phyloP scores from a whole-genome alignment of 1,140 invertebrate species.

The Drosophila virilis region DNA sequence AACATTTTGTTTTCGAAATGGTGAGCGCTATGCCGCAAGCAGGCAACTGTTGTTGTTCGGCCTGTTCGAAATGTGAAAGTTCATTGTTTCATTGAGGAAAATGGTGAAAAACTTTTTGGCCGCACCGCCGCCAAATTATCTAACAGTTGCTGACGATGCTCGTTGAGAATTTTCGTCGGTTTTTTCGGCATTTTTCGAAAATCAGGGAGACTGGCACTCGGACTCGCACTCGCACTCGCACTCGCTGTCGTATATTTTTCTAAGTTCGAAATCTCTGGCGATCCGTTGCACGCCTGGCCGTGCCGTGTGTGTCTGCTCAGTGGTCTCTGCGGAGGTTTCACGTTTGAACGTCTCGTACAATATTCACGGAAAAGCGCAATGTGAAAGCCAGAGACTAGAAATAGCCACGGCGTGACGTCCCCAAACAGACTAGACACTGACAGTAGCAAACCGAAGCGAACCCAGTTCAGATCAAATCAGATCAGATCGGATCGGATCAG shows the following conservation, averaged over 20 bases:
- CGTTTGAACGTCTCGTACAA: conserved; percentile 81
- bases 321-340: conserved; percentile 84
- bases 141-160: conserved; percentile 57
- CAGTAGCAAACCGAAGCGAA: conserved; percentile 67
- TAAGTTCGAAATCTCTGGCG: conserved; percentile 48
- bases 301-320: conserved; percentile 59
- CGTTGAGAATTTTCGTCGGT: conserved; percentile 46
- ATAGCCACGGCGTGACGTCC: conserved; percentile 79
- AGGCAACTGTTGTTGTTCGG: conserved; percentile 21
- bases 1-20: conserved; percentile 56
- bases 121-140: conserved; percentile 67
- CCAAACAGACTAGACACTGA: conserved; percentile 65
- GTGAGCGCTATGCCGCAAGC: conserved; percentile 11
- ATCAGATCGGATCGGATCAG: conserved; percentile 17
- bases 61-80: conserved; percentile 75
- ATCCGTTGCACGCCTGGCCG: conserved; percentile 48
- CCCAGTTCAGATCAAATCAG: conserved; percentile 47
- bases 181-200: conserved; percentile 36
- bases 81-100: conserved; percentile 83
- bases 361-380: conserved; percentile 81
- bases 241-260: conserved; percentile 1
- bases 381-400: conserved; percentile 82
- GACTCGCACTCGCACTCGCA: background rate
- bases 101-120: conserved; percentile 64
- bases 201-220: background rate